phyloP scores from a whole-genome alignment of 1,140 invertebrate species.

The Trinorchestia longiramus region DNA sequence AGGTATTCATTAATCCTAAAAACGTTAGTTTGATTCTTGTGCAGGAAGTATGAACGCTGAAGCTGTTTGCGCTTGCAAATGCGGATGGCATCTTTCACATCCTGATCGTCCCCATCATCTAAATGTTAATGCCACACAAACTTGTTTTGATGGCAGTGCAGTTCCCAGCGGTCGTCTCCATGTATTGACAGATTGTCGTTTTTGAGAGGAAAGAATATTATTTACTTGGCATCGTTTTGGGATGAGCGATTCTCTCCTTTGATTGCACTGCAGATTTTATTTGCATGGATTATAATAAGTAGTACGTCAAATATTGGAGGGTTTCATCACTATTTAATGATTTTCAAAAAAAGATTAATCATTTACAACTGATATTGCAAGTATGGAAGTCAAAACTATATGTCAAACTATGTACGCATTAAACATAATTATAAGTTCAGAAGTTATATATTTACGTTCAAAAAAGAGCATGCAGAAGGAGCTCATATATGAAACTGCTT shows the following conservation, averaged over 20 bases:
- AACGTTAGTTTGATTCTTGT: neutral
- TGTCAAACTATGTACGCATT: too few species aligned
- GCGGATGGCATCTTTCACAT: neutral
- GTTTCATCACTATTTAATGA: neutral
- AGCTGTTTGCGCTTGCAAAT: neutral
- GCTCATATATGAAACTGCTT: too few species aligned
- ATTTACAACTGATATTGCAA: neutral
- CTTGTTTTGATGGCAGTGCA: neutral
- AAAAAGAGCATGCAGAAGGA: too few species aligned
- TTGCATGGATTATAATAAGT: neutral
- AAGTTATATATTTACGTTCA: too few species aligned
- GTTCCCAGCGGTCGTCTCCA: too few species aligned
- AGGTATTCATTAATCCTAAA: neutral
- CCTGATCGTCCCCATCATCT: neutral
- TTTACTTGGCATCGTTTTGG: neutral
- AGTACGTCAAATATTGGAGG: neutral
- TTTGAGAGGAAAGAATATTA: neutral
- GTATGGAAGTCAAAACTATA: too few species aligned
- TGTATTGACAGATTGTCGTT: neutral
- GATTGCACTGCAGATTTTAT: neutral
- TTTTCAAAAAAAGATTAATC: neutral
- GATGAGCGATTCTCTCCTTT: neutral
- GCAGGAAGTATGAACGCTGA: neutral
- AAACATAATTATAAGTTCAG: too few species aligned
- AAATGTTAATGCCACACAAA: neutral